Evolutionary conservation across 2,113 vertebrate species (phyloP).

Genomic region (Mixornis gularis): DNA sequence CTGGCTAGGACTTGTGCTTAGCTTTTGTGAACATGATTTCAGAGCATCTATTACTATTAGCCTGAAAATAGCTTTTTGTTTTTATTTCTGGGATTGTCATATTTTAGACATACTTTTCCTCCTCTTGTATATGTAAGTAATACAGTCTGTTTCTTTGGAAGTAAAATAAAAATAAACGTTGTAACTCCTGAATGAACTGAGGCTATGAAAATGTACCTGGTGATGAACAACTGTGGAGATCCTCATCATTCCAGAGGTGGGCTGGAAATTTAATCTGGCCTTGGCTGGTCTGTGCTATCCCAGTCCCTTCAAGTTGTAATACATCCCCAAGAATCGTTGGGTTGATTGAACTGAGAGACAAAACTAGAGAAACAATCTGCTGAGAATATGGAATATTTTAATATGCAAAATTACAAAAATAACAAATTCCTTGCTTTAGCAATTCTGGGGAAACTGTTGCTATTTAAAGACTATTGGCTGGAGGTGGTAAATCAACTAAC

Average conservation of each 20-base stretch:
- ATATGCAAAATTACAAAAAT: too few species aligned
- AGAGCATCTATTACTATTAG: not conserved
- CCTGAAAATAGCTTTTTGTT: not conserved
- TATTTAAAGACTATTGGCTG: not conserved
- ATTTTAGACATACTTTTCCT: not conserved
- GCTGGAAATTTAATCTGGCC: not conserved
- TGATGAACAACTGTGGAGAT: not conserved
- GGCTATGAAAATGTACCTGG: not conserved
- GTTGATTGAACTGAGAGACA: not conserved
- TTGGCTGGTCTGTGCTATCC: not conserved
- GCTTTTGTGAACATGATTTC: not conserved
- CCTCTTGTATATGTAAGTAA: not conserved
- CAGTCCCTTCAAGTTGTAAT: not conserved
- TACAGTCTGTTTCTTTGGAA: not conserved
- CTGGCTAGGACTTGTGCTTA: not conserved
- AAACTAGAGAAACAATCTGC: not conserved
- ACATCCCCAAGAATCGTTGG: rapidly evolving
- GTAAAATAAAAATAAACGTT: not conserved
- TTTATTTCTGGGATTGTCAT: not conserved
- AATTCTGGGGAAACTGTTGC: not conserved
- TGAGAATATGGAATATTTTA: not conserved
- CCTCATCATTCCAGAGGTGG: not conserved
- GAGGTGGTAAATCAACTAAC: not conserved
- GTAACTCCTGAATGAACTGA: not conserved
- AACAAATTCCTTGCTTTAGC: not conserved